phyloP scores from a whole-genome alignment of 2,888 invertebrate genomes.

The Branchipolynoe longqiensis region DNA sequence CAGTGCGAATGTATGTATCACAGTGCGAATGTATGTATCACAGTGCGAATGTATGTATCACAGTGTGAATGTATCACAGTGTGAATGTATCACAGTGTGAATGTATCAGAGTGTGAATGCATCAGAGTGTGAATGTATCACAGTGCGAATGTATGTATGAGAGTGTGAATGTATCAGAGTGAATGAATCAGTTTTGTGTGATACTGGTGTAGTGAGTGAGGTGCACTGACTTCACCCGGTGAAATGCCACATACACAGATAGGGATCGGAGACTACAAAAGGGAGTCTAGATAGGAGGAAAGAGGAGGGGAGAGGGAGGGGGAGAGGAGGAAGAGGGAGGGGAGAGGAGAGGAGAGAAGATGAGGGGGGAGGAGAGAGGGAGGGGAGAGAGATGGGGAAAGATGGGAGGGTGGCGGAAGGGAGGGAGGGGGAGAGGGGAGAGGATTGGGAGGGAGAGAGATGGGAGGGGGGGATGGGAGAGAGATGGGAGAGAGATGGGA shows the following conservation, averaged over 20 bases:
- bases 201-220: neutral
- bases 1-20: no score
- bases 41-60: no score
- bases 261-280: no score
- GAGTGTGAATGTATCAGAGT: no score
- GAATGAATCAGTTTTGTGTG: slow-evolving; percentile 15
- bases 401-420: neutral
- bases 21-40: no score
- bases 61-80: no score
- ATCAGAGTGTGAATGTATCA: no score
- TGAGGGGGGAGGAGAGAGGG: neutral
- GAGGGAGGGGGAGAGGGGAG: neutral
- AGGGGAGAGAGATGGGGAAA: neutral
- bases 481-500: neutral
- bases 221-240: neutral
- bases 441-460: neutral
- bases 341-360: neutral
- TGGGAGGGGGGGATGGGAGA: neutral
- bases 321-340: neutral
- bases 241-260: no score
- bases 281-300: no score
- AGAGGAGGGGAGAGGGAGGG: neutral
- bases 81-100: no score
- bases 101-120: no score
- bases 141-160: no score